Base-by-base conservation (phyloP, 1,140 invertebrate genomes). In the Papilio machaon region DNA sequence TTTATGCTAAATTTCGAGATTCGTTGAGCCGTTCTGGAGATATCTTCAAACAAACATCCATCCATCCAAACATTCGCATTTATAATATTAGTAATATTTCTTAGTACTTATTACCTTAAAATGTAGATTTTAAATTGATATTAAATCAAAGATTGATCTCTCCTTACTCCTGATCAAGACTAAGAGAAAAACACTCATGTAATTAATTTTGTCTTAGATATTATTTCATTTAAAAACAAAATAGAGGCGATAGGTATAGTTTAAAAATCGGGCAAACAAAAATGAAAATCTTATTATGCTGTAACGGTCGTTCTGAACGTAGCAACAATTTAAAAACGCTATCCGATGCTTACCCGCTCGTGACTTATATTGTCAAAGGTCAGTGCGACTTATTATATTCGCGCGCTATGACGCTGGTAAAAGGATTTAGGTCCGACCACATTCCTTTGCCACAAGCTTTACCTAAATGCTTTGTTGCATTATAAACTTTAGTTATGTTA, bases 351-450 rank as follows among this genome's bases (percentile, higher is more conserved):
- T 79, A 67, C 58, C 19, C 2, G 3, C 35, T 79, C 58, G 77
- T 79, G 77, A 79, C 77, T 79, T 60, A 58, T 78, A 46, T 78
- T 78, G 77, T 79, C 77, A 79, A 79, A 79, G 77, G 77, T 79
- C 77, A 79, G 54, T 79, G 35, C 74, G 74, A 76, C 77, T 79
- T 79, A 79, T 79, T 79, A 67, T 38, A 79, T 19, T 67, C 43
- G 77, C 74, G n/a, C 15, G 58, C 58, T 46, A 64, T 60, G 60
- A 79, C 30, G 58, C 77, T 60, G 58, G 77, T 79, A 79, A 79
- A 79, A 79, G 77, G 77, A 79, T 79, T 79, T 43, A 79, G 38
- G 35, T 67, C 77, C 60, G 77, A 79, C 30, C 58, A 79, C 77
- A 79, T 79, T 79, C 77, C 58, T 64, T 79, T 38, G 58, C 17